Evolutionary conservation across 2,113 vertebrate genomes (phyloP), one percentile per base, ranked within the genome.

Genomic region (Thalassoma bifasciatum): DNA sequence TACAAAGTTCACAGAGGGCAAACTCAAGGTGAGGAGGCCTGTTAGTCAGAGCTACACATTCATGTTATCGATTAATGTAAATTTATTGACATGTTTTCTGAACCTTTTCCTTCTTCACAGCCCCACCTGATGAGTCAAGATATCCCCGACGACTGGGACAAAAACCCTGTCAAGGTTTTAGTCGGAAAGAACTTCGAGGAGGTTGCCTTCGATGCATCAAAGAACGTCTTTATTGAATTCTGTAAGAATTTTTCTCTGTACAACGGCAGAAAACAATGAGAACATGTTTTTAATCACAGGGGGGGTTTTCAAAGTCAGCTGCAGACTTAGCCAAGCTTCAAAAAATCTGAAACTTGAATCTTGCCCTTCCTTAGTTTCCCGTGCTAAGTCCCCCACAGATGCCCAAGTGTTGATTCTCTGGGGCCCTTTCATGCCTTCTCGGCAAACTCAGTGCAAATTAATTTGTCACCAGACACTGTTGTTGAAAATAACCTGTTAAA

Each of bases 51-150:
- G 19, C 36, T 16, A 14, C 42, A 44, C 38, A 9, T 40, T 40
- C 38, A 40, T 3, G 36, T 10, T 37, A 6, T 37, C 10, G n/a
- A n/a, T n/a, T n/a, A n/a, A n/a, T n/a, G 30, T 30, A 6, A 30
- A 30, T 30, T 30, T 30, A 30, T 3, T 30, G 30, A 30, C 6
- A 30, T 30, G 30, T 30, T 30, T 30, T 49, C 9, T 49, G 1
- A 49, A 14, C 2, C 10, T 37, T 10, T 46, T 17, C 17, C 44
- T 19, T 63, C 63, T 21, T 68, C 58, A 2, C 85, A 99, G 98
- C 95, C 98, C 11, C 98, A 99, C 85, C 92, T 99, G 68, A 99
- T 99, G 98, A 99, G 97, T 90, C 97, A 99, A 79, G 98, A 99
- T 76, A 92, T 98, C 77, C 95, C 98, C 6, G 95, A 96, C 1